These are phyloP conservation scores for Tympanuchus pallidicinctus DNA, from an alignment of 2,113 vertebrate genomes.

Conservation along the genomic window DNA sequence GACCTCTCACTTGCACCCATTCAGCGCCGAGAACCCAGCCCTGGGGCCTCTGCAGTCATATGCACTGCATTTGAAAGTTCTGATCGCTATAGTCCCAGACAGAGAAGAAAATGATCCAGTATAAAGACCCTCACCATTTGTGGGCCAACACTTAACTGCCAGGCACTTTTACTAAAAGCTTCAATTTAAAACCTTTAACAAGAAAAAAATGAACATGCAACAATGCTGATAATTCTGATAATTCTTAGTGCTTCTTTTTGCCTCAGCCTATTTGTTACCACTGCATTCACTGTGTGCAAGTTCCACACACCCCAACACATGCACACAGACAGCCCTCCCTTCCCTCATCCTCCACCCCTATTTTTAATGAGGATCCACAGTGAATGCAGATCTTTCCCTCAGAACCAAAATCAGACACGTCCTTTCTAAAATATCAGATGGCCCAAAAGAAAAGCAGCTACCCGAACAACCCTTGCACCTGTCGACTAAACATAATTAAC, in stretches of 20 bases:
- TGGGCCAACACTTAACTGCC: not conserved
- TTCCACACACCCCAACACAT: accelerated
- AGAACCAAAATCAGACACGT: not conserved
- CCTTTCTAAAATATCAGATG: not conserved
- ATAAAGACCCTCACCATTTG: not conserved
- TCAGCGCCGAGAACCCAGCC: not conserved
- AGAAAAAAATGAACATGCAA: not conserved
- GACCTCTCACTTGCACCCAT: not conserved
- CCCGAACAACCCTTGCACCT: constrained; percentile 36
- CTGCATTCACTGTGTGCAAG: not conserved
- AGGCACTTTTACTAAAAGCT: not conserved
- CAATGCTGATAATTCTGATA: not conserved
- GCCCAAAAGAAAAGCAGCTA: not conserved
- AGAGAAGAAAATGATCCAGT: not conserved
- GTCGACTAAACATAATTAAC: not conserved
- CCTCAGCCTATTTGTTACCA: not conserved
- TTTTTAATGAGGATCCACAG: not conserved
- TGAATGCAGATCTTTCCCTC: not conserved
- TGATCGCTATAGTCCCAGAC: not conserved
- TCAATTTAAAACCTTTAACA: not conserved
- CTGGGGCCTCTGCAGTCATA: not conserved
- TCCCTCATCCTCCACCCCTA: not conserved
- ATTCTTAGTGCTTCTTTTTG: not conserved
- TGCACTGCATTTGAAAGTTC: not conserved
- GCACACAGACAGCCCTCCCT: not conserved